These are phyloP conservation scores for Machimus atricapillus DNA, from an alignment of 2,888 invertebrate species.

Conservation along the genomic window DNA sequence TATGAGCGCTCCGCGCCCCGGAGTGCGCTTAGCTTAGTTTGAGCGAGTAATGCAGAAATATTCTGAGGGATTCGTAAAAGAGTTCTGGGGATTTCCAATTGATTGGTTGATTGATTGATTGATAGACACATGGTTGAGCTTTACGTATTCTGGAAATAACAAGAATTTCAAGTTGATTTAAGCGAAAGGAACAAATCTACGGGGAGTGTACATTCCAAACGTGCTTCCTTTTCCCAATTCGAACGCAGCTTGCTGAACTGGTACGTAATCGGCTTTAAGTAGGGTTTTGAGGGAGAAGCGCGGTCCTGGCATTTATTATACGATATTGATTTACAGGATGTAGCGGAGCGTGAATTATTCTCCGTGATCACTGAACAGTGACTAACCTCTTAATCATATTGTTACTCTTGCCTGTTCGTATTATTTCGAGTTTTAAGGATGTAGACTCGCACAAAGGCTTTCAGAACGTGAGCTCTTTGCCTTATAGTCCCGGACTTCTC, in stretches of 20 bases:
- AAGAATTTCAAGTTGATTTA: constrained; percentile 14
- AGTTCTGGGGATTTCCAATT: constrained; percentile 37
- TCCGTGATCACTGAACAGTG: constrained; percentile 18
- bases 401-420: not conserved
- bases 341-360: not conserved
- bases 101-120: constrained; percentile 43
- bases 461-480: not conserved
- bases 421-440: not conserved
- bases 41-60: not conserved
- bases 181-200: constrained; percentile 13
- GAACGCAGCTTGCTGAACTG: not conserved
- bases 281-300: not conserved
- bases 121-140: constrained; percentile 41
- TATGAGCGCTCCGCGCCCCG: not conserved
- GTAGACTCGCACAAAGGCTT: not conserved
- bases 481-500: not conserved
- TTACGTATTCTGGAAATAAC: constrained; percentile 14
- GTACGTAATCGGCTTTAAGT: not conserved
- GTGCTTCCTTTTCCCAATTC: constrained; percentile 8
- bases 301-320: not conserved
- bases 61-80: not conserved
- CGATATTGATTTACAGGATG: not conserved
- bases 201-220: not conserved
- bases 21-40: constrained; percentile 6
- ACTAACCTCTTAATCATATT: constrained; percentile 12